Evolutionary conservation across 2,888 invertebrate species (phyloP), one percentile per base, ranked within the genome.

Genomic region (Beris morrisii): DNA sequence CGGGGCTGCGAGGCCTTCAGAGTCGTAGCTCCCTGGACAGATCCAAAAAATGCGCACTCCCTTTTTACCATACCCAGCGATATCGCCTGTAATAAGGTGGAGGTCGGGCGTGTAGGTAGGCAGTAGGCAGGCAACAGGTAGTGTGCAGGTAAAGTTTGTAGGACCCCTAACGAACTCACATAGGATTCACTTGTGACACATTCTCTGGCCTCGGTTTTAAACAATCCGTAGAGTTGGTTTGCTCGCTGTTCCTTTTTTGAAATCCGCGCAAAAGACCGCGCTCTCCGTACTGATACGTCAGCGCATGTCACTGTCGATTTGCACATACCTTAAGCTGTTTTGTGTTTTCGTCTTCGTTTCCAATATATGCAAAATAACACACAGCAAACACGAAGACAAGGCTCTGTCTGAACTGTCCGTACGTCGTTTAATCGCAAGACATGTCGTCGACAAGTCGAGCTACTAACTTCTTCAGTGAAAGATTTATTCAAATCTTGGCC

Each of bases 401-500:
- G 61, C 61, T 50, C 61, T 50, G 38, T 61, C 61, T 61, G 32
- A 61, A 61, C 61, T 61, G 61, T 61, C 61, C 50, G 46, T 59
- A 48, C 38, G 61, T 61, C 50, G 61, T 56, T 65, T 73, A 73
- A 73, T 72, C 71, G 70, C 71, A 70, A 72, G 73, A 74, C 73
- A 74, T 73, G 73, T 72, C 71, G 72, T 71, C 71, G 73, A 74
- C 74, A 74, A 74, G 72, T 73, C 72, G 72, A 57, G 67, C 53
- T 64, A 63, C 64, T 54, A 59, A 67, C 66, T 64, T 68, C 67
- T 64, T 45, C 67, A 66, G 74, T 74, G 74, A 75, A 77, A 75
- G 72, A 73, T 74, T 74, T 74, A 74, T 74, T 74, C 73, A 74
- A 74, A 74, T 74, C 72, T 76, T 76, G 76, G 76, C 73, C 73